Evolutionary conservation across 2,797 vertebrate genomes (phyloP), one percentile per base, ranked within the genome.

Genomic region (Rhinella marina): DNA sequence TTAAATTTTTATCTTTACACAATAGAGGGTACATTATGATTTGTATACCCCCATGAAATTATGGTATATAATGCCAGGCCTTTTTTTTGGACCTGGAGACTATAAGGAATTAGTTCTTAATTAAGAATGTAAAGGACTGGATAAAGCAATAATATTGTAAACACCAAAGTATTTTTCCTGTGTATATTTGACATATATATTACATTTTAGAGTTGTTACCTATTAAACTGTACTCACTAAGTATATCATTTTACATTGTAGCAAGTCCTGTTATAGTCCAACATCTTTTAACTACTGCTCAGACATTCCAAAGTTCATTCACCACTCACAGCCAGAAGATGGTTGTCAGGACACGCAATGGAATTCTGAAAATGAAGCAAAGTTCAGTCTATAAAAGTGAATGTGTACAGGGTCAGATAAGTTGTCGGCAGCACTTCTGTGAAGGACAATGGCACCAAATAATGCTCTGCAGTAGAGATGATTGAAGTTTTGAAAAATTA

Each of bases 361-460:
- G 70, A 73, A 73, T 73, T 73, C 32, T 19, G 32, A 48, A 48
- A 73, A 73, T 73, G 70, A 32, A 73, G 27, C 29, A 72, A 72
- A 29, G 70, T 73, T 73, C 32, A 48, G 70, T 12, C 70, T 73
- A 48, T 48, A 73, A 73, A 73, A 48, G 17, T 73, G 13, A 68
- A 1, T 13, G 32, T 73, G 70, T 41, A 48, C 32, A 23, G 70
- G 27, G 25, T 27, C 64, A 19, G 2, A 72, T 23, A 21, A 41
- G 17, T 21, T 19, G 32, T 12, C 32, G 48, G 17, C 29, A 32
- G 32, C 32, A 23, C 70, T 48, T 73, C 17, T 48, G 70, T 29
- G 27, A 70, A 70, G 64, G 64, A 12, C 64, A 27, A 27, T 27
- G 27, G n/a, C 32, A 32, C 2, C 5, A 1, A 3, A 54, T 13